These are phyloP conservation scores for Elysia chlorotica DNA, from an alignment of 1,140 invertebrate genomes.

Conservation along the genomic window DNA sequence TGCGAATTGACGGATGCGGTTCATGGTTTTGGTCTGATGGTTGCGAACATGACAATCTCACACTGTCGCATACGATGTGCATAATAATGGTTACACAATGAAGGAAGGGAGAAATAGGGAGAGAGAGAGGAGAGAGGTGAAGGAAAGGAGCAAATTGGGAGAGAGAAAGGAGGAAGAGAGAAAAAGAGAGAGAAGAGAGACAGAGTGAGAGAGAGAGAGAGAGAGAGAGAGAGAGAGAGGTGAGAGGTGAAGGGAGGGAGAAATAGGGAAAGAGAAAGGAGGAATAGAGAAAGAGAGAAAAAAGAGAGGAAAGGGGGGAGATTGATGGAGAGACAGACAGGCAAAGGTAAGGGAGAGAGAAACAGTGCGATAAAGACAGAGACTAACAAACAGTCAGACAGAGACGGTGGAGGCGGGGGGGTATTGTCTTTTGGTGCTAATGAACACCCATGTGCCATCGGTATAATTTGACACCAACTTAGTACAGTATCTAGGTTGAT, in stretches of 20 bases:
- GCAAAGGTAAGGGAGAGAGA: too few species aligned
- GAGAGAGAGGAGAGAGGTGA: not conserved
- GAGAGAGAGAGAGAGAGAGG: slow-evolving; percentile 6
- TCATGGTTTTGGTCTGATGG: too few species aligned
- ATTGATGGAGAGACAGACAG: not conserved
- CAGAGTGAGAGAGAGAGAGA: slow-evolving; percentile 14
- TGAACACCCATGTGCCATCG: too few species aligned
- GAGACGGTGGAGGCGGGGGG: too few species aligned
- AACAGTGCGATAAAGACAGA: too few species aligned
- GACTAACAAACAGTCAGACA: too few species aligned
- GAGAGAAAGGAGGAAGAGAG: not conserved
- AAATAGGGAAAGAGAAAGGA: not conserved
- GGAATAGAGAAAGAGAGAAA: slow-evolving; percentile 2
- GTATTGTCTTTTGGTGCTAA: too few species aligned
- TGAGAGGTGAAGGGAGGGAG: slow-evolving; percentile 13
- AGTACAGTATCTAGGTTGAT: too few species aligned
- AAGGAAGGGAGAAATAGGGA: not conserved
- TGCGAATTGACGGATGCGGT: too few species aligned
- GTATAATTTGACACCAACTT: too few species aligned
- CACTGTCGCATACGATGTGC: too few species aligned
- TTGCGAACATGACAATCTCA: too few species aligned
- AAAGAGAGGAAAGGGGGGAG: not conserved
- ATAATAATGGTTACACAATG: not conserved
- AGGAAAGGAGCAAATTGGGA: not conserved
- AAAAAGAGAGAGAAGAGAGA: slow-evolving; percentile 14